Conservation (phyloP, 2,113 vertebrate species). For the Ariopsis seemanni region DNA sequence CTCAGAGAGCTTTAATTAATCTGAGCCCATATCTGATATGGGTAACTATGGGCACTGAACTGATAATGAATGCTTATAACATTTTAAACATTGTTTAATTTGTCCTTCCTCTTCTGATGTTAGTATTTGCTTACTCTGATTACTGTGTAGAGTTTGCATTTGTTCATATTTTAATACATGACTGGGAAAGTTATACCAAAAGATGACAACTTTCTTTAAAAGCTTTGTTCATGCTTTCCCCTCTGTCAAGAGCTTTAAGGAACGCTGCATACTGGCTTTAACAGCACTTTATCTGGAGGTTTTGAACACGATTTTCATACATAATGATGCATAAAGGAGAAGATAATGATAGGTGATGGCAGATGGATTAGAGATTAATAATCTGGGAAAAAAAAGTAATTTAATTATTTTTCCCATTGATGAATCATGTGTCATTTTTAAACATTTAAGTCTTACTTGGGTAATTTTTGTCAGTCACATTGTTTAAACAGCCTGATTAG, state of each 20-base stretch:
- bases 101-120: constrained; percentile 17
- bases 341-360: not conserved
- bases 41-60: not conserved
- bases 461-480: not conserved
- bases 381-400: not conserved
- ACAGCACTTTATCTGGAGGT: constrained; percentile 10
- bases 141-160: constrained; percentile 26
- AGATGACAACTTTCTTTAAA: not conserved
- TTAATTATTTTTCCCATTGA: not conserved
- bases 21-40: not conserved
- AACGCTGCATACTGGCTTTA: not conserved
- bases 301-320: not conserved
- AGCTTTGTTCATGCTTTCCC: not conserved
- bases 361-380: not conserved
- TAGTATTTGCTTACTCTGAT: constrained; percentile 18
- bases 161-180: constrained; percentile 36
- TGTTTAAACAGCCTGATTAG: constrained; percentile 29
- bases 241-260: constrained; percentile 14
- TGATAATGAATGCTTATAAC: not conserved
- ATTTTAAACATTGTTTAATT: not conserved
- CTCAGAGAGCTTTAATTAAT: not conserved
- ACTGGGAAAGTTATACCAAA: constrained; percentile 1
- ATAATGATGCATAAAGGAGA: not conserved
- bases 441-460: not conserved
- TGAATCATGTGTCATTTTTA: not conserved